Percentiles rank a stretch among this genome's conserved stretches.
Evolutionary conservation across 2,113 vertebrate genomes (phyloP).

Genomic region (Paramormyrops kingsleyae): DNA sequence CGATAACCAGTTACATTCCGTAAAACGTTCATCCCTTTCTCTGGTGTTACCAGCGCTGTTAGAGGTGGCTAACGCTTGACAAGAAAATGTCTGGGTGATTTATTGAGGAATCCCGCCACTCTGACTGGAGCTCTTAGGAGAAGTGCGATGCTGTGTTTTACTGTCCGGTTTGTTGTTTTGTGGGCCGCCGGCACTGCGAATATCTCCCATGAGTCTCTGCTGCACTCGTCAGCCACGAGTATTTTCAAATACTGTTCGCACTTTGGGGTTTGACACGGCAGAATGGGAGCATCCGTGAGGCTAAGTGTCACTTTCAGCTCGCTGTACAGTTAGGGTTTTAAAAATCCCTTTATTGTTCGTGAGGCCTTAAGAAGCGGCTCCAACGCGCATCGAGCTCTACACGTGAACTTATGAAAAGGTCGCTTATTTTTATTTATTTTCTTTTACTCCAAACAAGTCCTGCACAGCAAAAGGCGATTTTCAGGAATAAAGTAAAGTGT

Average conservation of each 20-base stretch:
- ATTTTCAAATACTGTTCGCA: not conserved
- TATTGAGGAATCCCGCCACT: no score
- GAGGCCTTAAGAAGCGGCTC: not conserved
- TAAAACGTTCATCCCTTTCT: not conserved
- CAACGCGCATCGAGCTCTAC: not conserved
- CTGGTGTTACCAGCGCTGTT: not conserved
- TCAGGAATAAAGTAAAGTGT: slow-evolving; percentile 38
- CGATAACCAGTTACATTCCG: not conserved
- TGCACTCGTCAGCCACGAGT: not conserved
- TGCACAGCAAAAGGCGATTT: not conserved
- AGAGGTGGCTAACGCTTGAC: not conserved
- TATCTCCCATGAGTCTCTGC: not conserved
- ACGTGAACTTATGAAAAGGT: not conserved
- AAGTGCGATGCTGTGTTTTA: not conserved
- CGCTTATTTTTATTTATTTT: not conserved
- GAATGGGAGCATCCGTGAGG: not conserved
- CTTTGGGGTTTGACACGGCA: not conserved
- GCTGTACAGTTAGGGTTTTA: not conserved
- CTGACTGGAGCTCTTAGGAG: not conserved
- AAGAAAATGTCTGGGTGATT: not conserved
- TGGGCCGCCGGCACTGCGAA: not conserved
- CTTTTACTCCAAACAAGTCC: not conserved
- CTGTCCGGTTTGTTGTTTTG: not conserved
- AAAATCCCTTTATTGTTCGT: not conserved
- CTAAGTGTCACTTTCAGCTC: not conserved